Evolutionary conservation across 2,113 vertebrate genomes (phyloP).

Genomic region (Malurus alboscapulatus): DNA sequence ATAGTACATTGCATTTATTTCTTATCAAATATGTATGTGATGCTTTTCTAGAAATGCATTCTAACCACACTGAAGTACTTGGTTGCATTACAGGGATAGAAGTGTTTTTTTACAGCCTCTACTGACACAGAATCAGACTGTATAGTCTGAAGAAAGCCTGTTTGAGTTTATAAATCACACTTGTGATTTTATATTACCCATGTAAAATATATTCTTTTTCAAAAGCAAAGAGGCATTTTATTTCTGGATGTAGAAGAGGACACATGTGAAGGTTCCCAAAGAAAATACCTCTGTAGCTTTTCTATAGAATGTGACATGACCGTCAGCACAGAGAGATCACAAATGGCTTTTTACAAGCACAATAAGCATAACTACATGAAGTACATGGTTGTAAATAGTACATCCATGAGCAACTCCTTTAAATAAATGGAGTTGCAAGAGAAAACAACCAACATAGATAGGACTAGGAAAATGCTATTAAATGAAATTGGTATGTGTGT

Average conservation of each 20-base stretch:
- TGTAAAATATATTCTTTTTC: not conserved
- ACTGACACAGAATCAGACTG: not conserved
- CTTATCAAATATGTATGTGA: not conserved
- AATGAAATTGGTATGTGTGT: not conserved
- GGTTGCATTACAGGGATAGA: not conserved
- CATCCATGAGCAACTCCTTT: not conserved
- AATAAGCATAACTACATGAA: not conserved
- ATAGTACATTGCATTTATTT: not conserved
- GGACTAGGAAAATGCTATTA: not conserved
- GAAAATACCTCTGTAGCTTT: not conserved
- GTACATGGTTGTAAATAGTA: not conserved
- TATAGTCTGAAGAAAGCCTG: not conserved
- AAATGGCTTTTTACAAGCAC: not conserved
- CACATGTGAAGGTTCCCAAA: not conserved
- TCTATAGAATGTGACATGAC: not conserved
- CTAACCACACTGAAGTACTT: not conserved
- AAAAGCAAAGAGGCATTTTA: not conserved
- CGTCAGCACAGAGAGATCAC: rapidly evolving
- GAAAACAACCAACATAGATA: not conserved
- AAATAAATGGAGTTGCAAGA: not conserved
- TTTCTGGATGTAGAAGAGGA: not conserved
- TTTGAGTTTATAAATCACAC: not conserved
- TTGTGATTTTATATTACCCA: not conserved
- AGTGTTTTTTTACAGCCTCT: not conserved
- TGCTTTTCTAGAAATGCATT: not conserved